Evolutionary conservation across 2,888 invertebrate genomes (phyloP), one percentile per base, ranked within the genome.

Genomic region (Euplagia quadripunctaria): DNA sequence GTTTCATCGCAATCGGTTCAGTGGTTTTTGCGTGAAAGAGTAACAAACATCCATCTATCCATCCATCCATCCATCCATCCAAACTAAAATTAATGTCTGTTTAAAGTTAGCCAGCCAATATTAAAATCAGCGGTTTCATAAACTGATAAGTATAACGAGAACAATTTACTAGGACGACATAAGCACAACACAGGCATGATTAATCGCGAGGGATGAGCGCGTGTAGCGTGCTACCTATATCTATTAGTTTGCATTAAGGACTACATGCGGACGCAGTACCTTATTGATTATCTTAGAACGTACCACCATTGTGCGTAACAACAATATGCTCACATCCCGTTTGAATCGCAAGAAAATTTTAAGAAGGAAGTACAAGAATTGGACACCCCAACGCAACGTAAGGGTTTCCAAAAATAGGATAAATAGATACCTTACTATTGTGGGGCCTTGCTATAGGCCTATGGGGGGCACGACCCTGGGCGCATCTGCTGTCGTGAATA

Each of bases 201-300:
- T 82, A 80, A 83, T 80, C 70, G 76, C 70, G 71, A 74, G 70
- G 72, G 71, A 83, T 79, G 75, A 74, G 76, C 68, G 76, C 71
- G 71, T 74, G 55, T 55, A 72, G 72, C 66, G 73, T 61, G 58
- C 20, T 61, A 61, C 63, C 64, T 64, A 52, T 51, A 51, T 61
- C 66, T 66, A 71, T 71, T 58, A 31, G 46, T 63, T n/a, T n/a
- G 63, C 51, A 63, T 51, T 73, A 58, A 31, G 61, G 31, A 20
- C 51, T 52, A 69, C 9, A 64, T 63, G 20, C 52, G 67, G 51
- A 67, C 61, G 61, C 12, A 61, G 55, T 43, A 49, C 58, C 58
- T 69, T 73, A 73, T 73, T 73, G 72, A 73, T 73, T 72, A 68
- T 64, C 72, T 72, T 31, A 55, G 64, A 46, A 41, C 42, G 51